Base-by-base conservation (phyloP, 1,140 invertebrate genomes). In the Hyles euphorbiae region DNA sequence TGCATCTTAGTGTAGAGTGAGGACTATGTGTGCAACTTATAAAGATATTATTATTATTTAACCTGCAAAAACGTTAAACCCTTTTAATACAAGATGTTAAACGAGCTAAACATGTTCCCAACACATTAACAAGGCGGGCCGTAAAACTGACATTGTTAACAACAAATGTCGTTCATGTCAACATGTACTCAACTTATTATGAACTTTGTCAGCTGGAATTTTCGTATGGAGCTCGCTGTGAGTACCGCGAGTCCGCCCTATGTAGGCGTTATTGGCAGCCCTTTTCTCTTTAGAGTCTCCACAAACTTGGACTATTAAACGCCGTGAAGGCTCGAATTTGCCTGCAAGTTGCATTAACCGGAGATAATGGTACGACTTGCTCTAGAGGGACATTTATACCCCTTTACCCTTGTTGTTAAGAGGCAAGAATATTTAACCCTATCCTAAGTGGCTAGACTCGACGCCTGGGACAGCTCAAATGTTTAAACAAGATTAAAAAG, bases 331-430 rank as follows among this genome's bases (percentile, higher is more conserved):
- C 58, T 58, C 51, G 56, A 64, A 61, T 61, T 56, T 45, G 55
- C 57, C 48, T 67, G 65, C 65, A 67, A 67, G 57, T 67, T 67
- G 65, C 65, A 67, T 67, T 63, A 64, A 67, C 55, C 53, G 45
- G 43, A 63, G 58, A 63, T 67, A 67, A 67, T 63, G 58, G 58
- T 50, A 12, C 51, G 50, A 60, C 58, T 63, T 45, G 34, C 58
- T 58, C 61, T 46, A 54, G 47, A 22, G 61, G 60, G 65, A 46
- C 46, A 56, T 56, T 47, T 56, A 34, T 48, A 40, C 44, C 43
- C 46, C 12, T 5, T 48, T 56, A 47, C 46, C 43, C 54, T 44
- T 12, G 53, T 54, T 34, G 40, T 36, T 54, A 44, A 54, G 40
- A 54, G 53, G 11, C 11, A 22, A 54, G n/a, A 44, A 54, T 54